Conservation (phyloP, 2,797 vertebrate species). For the Tiaroga cobitis region DNA sequence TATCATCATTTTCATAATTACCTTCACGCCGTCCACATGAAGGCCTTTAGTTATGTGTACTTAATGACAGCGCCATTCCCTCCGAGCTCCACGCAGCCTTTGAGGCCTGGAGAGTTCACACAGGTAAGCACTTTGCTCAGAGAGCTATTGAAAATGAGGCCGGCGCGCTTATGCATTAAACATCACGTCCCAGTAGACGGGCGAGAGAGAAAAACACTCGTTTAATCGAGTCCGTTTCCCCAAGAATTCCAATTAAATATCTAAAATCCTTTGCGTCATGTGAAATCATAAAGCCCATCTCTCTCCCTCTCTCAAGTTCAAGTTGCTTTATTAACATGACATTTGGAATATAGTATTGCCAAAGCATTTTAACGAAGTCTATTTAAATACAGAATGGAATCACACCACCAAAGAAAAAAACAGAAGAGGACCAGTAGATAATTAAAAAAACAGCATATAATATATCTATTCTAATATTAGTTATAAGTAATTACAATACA, state of each 20-base stretch:
- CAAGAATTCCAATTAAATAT: slow-evolving; percentile 53
- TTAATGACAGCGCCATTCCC: slow-evolving; percentile 30
- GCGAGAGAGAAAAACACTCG: slow-evolving; percentile 16
- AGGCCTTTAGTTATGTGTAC: slow-evolving; percentile 49
- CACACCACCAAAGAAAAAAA: neutral
- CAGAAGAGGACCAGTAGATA: neutral
- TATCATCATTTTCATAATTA: slow-evolving; percentile 47
- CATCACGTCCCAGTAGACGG: slow-evolving; percentile 40
- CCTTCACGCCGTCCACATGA: slow-evolving; percentile 27
- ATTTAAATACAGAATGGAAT: neutral
- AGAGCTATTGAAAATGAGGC: slow-evolving; percentile 49
- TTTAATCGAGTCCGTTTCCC: slow-evolving; percentile 35
- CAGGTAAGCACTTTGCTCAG: slow-evolving; percentile 43
- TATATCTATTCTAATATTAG: neutral
- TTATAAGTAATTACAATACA: neutral
- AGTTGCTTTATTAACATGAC: neutral
- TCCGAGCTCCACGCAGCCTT: slow-evolving; percentile 23
- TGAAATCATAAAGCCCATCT: slow-evolving; percentile 29
- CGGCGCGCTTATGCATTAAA: slow-evolving; percentile 58
- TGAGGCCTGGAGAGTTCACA: slow-evolving; percentile 43
- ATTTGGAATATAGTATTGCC: neutral
- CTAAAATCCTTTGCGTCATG: slow-evolving; percentile 33
- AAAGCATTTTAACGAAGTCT: neutral
- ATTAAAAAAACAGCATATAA: neutral
- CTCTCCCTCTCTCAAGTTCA: slow-evolving; percentile 18